Conservation (phyloP, 2,113 vertebrate genomes). For the Colinus virginianus region DNA sequence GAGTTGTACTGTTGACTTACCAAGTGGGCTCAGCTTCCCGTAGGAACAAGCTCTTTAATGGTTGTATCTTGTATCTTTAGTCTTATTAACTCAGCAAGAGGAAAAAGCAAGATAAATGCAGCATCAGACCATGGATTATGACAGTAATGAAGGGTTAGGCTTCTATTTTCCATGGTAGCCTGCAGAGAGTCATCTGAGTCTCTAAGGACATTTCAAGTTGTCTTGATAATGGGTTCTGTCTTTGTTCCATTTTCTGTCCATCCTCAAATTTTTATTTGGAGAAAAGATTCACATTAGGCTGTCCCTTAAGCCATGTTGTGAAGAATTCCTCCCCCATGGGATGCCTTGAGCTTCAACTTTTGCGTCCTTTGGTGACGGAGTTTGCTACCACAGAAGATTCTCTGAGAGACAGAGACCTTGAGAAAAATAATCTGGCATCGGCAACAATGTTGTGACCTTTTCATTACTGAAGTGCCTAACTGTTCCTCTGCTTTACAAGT, state of each 20-base stretch:
- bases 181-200: background rate
- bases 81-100: background rate
- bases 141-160: background rate
- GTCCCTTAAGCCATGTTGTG: constrained; percentile 1
- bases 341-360: constrained; percentile 15
- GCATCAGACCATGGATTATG: background rate
- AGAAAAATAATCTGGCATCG: constrained; percentile 36
- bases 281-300: background rate
- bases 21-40: background rate
- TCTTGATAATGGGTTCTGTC: background rate
- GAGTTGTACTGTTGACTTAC: background rate
- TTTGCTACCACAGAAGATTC: constrained; percentile 47
- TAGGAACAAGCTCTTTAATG: background rate
- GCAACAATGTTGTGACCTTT: constrained; percentile 17
- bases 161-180: constrained; percentile 16
- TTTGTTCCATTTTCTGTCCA: constrained; percentile 8
- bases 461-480: background rate
- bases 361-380: constrained; percentile 42
- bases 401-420: constrained; percentile 45
- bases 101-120: constrained; percentile 10
- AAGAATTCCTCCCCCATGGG: constrained; percentile 41
- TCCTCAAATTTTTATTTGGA: constrained; percentile 30
- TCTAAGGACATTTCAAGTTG: constrained; percentile 29
- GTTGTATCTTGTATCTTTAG: background rate
- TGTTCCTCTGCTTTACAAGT: background rate